Base-by-base conservation (phyloP, 2,888 invertebrate genomes). In the Osmoderma eremita region DNA sequence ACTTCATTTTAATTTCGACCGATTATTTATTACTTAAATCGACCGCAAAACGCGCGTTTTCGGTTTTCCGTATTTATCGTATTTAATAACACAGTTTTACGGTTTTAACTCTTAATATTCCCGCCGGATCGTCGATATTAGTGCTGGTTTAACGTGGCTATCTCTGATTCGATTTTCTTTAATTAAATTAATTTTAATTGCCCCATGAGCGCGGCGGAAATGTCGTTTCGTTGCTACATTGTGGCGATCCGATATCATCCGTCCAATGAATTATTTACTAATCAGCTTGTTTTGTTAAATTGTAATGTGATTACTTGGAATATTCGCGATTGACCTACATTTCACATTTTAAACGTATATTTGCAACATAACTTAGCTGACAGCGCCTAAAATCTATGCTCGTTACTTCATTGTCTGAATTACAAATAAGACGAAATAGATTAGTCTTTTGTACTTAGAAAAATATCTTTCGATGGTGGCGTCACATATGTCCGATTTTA, bases 1-100 rank as follows among this genome's bases (percentile, higher is more conserved):
- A 45, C 45, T 45, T 61, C 58, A 61, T 61, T 61, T 61, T 61
- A 61, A 61, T 61, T 61, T 56, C 39, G 39, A 53, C 20, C 17
- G 30, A 45, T 61, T 45, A 24, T 45, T 45, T 61, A 36, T 45
- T 30, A 30, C 30, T 45, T 61, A 45, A 61, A 61, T 61, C 45
- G 36, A 45, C 42, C 30, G 45, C 45, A 30, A n/a, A 15, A 61
- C 17, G 22, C 22, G 22, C 30, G 30, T 30, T 30, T 45, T 30
- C 17, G 45, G 18, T 10, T 61, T 30, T 45, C 10, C 12, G 36
- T 18, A 6, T 61, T 30, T 18, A 48, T 48, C 38, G 53, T 38
- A 45, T 61, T 30, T 45, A 61, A 61, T 30, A 10, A 20, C 15
- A 10, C 6, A 20, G 12, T 45, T 61, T 45, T 45, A 24, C 45